Conservation (phyloP, 2,113 vertebrate species). For the Grus americana region DNA sequence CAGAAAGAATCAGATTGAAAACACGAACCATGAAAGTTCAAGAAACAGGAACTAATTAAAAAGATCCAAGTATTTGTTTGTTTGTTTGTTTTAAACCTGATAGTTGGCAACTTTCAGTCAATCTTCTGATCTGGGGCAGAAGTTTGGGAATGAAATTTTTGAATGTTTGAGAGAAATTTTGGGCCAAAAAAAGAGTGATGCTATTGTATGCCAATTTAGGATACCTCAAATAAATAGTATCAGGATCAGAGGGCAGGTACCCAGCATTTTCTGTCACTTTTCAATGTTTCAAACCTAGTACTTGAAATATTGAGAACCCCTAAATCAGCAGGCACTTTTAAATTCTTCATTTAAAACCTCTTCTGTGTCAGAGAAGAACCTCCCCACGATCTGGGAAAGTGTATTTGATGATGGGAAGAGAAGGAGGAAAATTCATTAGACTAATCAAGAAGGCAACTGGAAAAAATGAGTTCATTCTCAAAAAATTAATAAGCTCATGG, state of each 20-base stretch:
- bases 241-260: background rate
- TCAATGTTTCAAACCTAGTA: background rate
- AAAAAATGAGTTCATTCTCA: conserved; percentile 5
- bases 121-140: background rate
- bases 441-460: background rate
- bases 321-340: background rate
- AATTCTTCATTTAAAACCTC: background rate
- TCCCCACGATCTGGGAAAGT: background rate
- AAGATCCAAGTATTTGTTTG: background rate
- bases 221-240: background rate
- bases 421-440: conserved; percentile 20
- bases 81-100: background rate
- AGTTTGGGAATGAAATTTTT: background rate
- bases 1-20: background rate
- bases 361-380: background rate
- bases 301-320: background rate
- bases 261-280: background rate
- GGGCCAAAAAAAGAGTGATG: background rate
- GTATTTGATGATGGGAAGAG: background rate
- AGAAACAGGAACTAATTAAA: background rate
- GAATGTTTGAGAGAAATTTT: background rate
- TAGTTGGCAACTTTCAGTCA: background rate
- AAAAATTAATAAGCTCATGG: background rate
- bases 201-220: background rate
- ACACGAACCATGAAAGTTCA: background rate